Base-by-base conservation (phyloP, 2,113 vertebrate genomes). In the Choloepus hoffmanni region DNA sequence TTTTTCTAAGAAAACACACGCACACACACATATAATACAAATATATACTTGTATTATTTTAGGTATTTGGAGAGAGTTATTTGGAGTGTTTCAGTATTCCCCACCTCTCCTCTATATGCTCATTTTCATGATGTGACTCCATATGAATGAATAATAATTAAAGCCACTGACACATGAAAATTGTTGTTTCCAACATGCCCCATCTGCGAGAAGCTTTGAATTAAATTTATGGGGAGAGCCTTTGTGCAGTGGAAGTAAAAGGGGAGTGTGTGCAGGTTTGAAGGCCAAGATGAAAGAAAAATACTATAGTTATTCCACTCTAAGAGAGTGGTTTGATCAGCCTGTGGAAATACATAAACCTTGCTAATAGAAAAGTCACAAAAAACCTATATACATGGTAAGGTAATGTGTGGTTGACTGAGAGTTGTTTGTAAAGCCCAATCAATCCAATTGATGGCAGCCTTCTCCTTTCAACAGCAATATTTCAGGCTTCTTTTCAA, bases 401-500 rank as follows among this genome's bases (percentile, higher is more conserved):
- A 50, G 30, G 19, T 53, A 83, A 14, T 58, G 68, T 89, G 67
- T 60, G 58, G 33, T 26, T 2, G 2, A 33, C 55, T 36, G 78
- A 67, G 85, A 90, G 33, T 85, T 88, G 90, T 92, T 92, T 87
- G 55, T 63, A 92, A 96, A 94, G 65, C 7, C 72, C 89, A 67
- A 85, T 89, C 92, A 89, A 36, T 89, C 26, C 86, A 92, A 24
- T n/a, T 70, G 83, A 92, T 79, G 50, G 19, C 40, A 91, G 58
- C 79, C 68, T 91, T 82, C 53, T 91, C 78, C 67, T 74, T 97
- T 95, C 63, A 86, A 73, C n/a, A 92, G 60, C 43, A 91, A 55
- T 43, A 92, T 43, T 90, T 85, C 48, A 74, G 43, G 18, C 16
- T 85, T 72, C 72, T 92, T 96, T 92, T 79, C 89, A 43, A 84